These are phyloP conservation scores for Zoroaster sp. DNA, from an alignment of 53 echinoderm and acorn worm genomes.

Conservation along the genomic window DNA sequence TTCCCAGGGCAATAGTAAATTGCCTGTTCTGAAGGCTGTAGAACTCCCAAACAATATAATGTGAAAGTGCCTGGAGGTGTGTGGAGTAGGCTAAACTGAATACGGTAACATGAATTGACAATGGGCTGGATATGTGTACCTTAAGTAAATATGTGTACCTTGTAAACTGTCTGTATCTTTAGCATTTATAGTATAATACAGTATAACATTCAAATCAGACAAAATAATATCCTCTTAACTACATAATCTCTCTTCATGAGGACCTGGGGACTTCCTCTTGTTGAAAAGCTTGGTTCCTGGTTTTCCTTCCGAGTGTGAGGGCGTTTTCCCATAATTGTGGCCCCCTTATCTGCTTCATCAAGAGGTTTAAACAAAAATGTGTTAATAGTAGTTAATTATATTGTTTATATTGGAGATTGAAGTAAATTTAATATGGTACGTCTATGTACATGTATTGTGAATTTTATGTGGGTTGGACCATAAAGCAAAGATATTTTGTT, in stretches of 20 bases:
- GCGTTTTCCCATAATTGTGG: no score
- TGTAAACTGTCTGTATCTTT: not conserved
- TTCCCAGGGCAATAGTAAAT: not conserved
- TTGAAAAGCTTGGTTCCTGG: not conserved
- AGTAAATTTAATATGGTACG: no score
- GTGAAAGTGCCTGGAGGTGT: not conserved
- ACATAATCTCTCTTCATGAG: not conserved
- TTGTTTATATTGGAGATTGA: no score
- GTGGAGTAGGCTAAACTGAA: not conserved
- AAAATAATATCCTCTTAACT: not conserved
- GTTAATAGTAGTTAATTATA: no score
- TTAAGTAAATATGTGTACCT: not conserved
- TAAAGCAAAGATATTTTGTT: no score
- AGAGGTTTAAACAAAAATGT: no score
- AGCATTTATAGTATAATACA: not conserved
- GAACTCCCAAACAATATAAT: not conserved
- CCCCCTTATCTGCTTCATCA: no score
- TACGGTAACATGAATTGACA: not conserved
- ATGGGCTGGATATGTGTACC: not conserved
- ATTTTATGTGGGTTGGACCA: no score
- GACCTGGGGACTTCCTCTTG: not conserved
- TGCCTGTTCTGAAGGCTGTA: not conserved
- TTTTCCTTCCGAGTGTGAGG: no score
- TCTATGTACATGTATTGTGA: no score
- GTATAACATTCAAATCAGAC: not conserved